Conservation (phyloP, 2,113 vertebrate species). For the Serilophus lunatus region DNA sequence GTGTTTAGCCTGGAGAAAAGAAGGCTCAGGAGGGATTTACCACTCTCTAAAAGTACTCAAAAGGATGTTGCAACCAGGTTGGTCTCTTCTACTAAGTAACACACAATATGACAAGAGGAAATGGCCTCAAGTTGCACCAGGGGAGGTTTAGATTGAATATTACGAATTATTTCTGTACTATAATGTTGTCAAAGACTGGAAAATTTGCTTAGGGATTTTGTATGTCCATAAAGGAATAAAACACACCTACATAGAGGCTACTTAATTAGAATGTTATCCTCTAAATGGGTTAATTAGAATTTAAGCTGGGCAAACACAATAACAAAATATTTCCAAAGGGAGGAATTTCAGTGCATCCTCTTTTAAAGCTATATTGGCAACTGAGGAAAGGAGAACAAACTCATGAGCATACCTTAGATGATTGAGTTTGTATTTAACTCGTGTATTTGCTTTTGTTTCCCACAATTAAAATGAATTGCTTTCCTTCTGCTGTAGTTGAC, state of each 20-base stretch:
- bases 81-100: neutral
- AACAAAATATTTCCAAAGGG: neutral
- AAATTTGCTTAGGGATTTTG: neutral
- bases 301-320: neutral
- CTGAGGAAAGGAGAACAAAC: neutral
- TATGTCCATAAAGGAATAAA: neutral
- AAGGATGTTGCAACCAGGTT: neutral
- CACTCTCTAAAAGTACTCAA: neutral
- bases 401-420: neutral
- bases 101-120: neutral
- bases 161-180: neutral
- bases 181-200: neutral
- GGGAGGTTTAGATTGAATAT: neutral
- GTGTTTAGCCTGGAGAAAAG: neutral
- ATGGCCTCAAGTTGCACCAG: neutral
- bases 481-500: neutral
- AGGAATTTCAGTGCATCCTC: neutral
- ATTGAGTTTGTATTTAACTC: neutral
- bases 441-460: neutral
- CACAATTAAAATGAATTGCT: neutral
- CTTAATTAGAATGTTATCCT: neutral
- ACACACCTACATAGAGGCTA: neutral
- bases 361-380: neutral
- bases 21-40: neutral
- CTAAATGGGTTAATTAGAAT: neutral